These are phyloP conservation scores for Drosophila miranda DNA, from an alignment of 1,140 invertebrate species.

Conservation along the genomic window DNA sequence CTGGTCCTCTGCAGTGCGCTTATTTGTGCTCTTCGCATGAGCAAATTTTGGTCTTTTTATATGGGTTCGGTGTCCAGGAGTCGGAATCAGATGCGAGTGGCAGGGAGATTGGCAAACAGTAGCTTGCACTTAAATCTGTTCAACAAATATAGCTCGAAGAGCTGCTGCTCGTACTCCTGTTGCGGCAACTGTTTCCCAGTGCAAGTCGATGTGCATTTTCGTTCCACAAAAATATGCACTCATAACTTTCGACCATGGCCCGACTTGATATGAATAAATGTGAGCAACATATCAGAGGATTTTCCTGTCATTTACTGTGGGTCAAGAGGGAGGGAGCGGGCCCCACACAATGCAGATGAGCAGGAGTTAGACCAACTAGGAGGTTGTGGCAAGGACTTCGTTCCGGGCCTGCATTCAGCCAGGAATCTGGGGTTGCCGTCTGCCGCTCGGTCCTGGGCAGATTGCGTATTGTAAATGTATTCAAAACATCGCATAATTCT, in stretches of 20 bases:
- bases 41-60: constrained; percentile 8
- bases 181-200: neutral
- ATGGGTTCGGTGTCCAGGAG: neutral
- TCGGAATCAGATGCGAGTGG: neutral
- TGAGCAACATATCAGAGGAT: constrained; percentile 61
- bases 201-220: constrained; percentile 42
- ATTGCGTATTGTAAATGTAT: constrained; percentile 62
- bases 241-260: constrained; percentile 54
- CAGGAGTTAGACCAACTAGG: constrained; percentile 1
- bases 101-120: no score
- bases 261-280: constrained; percentile 66
- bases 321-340: constrained; percentile 43
- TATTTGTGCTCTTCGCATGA: constrained; percentile 31
- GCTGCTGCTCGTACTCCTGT: constrained; percentile 6
- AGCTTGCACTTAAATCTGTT: no score
- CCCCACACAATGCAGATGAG: constrained; percentile 23
- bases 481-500: constrained; percentile 70
- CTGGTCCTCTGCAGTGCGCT: constrained; percentile 17
- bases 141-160: no score
- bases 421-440: constrained; percentile 14
- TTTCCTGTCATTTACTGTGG: constrained; percentile 66
- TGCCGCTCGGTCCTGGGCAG: neutral
- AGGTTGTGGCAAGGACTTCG: neutral
- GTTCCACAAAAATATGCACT: constrained; percentile 61
- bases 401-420: no score